These are phyloP conservation scores for Actenoides hombroni DNA, from an alignment of 2,113 vertebrate genomes.

Conservation along the genomic window DNA sequence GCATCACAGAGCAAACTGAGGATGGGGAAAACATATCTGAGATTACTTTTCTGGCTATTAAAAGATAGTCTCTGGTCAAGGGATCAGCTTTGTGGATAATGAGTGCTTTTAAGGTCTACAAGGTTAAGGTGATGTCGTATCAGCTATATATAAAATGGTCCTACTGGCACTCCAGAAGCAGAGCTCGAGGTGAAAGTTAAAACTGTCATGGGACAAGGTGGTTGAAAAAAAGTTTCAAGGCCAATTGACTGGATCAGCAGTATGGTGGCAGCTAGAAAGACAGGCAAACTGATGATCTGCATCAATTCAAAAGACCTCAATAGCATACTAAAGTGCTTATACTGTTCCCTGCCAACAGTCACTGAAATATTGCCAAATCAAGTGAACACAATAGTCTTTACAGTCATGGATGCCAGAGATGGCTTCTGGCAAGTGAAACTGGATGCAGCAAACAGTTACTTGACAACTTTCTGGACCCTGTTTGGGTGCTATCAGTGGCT, in stretches of 20 bases:
- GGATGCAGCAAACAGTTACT: conserved; percentile 65
- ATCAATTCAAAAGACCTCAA: conserved; percentile 67
- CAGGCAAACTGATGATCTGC: conserved; percentile 63
- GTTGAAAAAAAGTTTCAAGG: conserved; percentile 54
- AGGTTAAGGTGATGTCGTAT: conserved; percentile 29
- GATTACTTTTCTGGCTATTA: conserved; percentile 39
- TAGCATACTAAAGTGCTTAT: conserved; percentile 61
- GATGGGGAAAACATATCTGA: background rate
- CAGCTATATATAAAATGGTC: conserved; percentile 41
- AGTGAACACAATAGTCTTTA: conserved; percentile 62
- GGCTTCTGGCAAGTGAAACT: conserved; percentile 63
- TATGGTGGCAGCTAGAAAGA: conserved; percentile 64
- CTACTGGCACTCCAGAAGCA: background rate
- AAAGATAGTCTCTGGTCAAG: conserved; percentile 16
- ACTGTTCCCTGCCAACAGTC: conserved; percentile 57
- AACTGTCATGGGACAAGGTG: conserved; percentile 44
- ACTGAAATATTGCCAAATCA: conserved; percentile 70
- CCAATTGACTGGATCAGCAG: conserved; percentile 59
- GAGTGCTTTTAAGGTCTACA: conserved; percentile 27
- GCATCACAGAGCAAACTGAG: background rate
- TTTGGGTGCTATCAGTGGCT: conserved; percentile 70
- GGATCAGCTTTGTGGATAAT: conserved; percentile 16
- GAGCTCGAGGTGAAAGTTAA: conserved; percentile 63
- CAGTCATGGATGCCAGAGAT: conserved; percentile 62
- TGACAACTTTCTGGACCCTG: conserved; percentile 70